Evolutionary conservation across 2,113 vertebrate genomes (phyloP).

Genomic region (Cromileptes altivelis): DNA sequence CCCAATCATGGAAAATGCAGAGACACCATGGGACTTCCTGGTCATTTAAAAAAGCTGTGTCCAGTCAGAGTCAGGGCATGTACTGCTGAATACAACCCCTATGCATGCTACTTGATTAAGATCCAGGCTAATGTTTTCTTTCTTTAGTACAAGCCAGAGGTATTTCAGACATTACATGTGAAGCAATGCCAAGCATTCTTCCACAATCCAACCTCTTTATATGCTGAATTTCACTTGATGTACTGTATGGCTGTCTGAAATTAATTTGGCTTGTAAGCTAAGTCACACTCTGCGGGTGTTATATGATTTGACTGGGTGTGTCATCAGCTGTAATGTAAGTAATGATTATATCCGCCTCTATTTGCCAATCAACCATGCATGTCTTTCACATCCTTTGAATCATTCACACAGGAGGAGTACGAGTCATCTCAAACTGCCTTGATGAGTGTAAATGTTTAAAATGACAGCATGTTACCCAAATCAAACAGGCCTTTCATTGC

Average conservation of each 20-base stretch:
- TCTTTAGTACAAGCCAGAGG: slow-evolving; percentile 16
- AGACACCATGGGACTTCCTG: slow-evolving; percentile 8
- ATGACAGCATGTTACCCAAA: neutral
- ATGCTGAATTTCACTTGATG: neutral
- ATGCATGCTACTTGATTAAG: slow-evolving; percentile 32
- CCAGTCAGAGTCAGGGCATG: neutral
- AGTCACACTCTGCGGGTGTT: slow-evolving; percentile 2
- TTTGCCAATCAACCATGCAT: slow-evolving; percentile 55
- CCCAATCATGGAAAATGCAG: slow-evolving; percentile 39
- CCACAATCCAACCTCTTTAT: neutral
- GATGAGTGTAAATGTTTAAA: neutral
- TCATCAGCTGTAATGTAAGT: slow-evolving; percentile 25
- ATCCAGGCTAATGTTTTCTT: neutral
- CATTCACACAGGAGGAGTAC: slow-evolving; percentile 51
- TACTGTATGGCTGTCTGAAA: slow-evolving; percentile 49
- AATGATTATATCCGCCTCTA: slow-evolving; percentile 24
- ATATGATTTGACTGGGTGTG: slow-evolving; percentile 8
- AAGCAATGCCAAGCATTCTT: neutral
- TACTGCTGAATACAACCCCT: slow-evolving; percentile 34
- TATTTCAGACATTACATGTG: slow-evolving; percentile 34
- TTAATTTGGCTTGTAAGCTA: slow-evolving; percentile 24
- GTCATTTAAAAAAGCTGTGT: slow-evolving; percentile 10
- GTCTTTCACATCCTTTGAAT: slow-evolving; percentile 29
- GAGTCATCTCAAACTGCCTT: slow-evolving; percentile 47
- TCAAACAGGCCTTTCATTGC: neutral